phyloP scores from a whole-genome alignment of 2,797 vertebrate genomes.

The Zenarchopterus dispar region DNA sequence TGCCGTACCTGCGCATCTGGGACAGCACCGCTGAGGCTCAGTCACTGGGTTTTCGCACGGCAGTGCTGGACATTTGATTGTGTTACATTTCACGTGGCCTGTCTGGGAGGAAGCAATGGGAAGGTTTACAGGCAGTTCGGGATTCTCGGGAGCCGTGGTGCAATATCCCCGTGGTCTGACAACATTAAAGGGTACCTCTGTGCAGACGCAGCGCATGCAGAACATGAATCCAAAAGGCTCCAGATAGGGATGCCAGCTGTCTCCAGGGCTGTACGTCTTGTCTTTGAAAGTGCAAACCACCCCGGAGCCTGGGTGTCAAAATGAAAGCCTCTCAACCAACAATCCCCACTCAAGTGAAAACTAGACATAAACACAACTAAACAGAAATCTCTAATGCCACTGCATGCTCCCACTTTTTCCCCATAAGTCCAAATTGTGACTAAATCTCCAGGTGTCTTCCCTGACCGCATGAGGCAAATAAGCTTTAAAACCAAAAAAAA shows the following conservation, averaged over 20 bases:
- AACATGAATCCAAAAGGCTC: constrained; percentile 93
- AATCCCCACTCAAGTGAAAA: no score
- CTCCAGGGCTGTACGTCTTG: constrained; percentile 88
- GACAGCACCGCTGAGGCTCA: constrained; percentile 91
- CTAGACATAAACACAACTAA: not conserved
- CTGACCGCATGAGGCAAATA: no score
- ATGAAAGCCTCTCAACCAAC: not conserved
- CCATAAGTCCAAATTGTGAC: no score
- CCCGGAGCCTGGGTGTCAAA: constrained; percentile 77
- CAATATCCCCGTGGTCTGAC: constrained; percentile 9
- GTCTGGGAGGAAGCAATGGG: constrained; percentile 66
- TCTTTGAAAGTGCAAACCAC: constrained; percentile 90
- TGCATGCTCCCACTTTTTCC: no score
- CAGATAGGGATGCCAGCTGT: constrained; percentile 96
- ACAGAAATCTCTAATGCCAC: not conserved
- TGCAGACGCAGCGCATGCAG: constrained; percentile 92
- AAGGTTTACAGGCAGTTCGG: not conserved
- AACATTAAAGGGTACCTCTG: constrained; percentile 81
- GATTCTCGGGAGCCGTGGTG: not conserved
- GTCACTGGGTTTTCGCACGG: constrained; percentile 87
- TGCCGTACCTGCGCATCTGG: constrained; percentile 87
- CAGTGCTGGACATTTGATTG: constrained; percentile 89
- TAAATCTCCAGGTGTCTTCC: no score
- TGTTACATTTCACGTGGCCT: constrained; percentile 88
- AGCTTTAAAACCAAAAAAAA: not conserved